Percentiles rank a stretch among this genome's conserved stretches.
These are phyloP conservation scores for Pachliopta kotzebuea DNA, from an alignment of 2,888 invertebrate genomes.

Conservation along the genomic window DNA sequence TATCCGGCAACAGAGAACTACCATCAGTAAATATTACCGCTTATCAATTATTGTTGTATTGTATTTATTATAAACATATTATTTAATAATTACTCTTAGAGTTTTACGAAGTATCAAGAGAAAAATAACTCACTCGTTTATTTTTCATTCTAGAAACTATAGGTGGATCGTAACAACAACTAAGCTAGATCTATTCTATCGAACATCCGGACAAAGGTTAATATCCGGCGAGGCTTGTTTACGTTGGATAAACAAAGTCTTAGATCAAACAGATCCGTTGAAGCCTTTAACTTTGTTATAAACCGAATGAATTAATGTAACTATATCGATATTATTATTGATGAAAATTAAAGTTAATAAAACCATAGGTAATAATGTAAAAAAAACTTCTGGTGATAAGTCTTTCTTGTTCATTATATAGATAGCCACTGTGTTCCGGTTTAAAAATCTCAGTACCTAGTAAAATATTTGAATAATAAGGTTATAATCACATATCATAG, in stretches of 20 bases:
- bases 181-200: constrained; percentile 19
- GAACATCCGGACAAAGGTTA: constrained; percentile 22
- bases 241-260: constrained; percentile 19
- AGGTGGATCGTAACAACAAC: neutral
- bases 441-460: no score
- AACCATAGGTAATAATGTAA: neutral
- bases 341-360: neutral
- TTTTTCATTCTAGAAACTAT: neutral
- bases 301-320: neutral
- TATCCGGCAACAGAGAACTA: no score
- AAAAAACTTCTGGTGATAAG: no score
- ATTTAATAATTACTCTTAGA: no score
- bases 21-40: no score
- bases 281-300: constrained; percentile 21
- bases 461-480: no score
- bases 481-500: no score
- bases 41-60: no score
- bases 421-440: no score
- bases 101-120: neutral
- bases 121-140: neutral
- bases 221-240: constrained; percentile 26
- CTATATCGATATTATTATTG: neutral
- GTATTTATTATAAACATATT: no score
- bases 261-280: constrained; percentile 25
- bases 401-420: no score